Evolutionary conservation across 2,888 invertebrate species (phyloP).

Genomic region (Frankliniella fusca): DNA sequence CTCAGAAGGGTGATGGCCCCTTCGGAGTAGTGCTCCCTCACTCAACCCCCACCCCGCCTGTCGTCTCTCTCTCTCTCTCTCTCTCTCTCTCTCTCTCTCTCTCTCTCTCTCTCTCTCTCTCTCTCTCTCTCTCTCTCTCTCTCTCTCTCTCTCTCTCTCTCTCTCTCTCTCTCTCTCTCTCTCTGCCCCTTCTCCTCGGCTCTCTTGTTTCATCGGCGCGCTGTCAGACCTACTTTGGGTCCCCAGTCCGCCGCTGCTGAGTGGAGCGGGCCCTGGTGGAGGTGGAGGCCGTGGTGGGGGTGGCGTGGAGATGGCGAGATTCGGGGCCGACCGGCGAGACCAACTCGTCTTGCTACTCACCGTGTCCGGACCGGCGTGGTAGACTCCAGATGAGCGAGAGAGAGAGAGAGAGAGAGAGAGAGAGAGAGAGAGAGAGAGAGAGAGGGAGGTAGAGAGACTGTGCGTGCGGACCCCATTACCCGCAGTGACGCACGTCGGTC

Average conservation of each 20-base stretch:
- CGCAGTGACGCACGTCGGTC: no score
- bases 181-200: neutral
- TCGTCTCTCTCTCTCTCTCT: neutral
- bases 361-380: no score
- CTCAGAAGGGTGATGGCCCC: neutral
- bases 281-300: no score
- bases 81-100: neutral
- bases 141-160: neutral
- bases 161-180: neutral
- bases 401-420: no score
- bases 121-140: neutral
- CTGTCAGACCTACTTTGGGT: neutral
- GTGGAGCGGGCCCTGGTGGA: no score
- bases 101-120: neutral
- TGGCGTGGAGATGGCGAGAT: no score
- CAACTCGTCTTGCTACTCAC: no score
- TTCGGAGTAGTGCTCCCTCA: neutral
- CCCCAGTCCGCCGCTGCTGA: neutral
- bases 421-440: no score
- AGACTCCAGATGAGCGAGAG: no score
- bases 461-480: no score
- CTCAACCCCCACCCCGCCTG: neutral
- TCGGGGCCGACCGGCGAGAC: no score
- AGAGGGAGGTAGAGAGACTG: no score
- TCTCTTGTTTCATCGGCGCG: constrained; percentile 7